Evolutionary conservation across 2,797 vertebrate genomes (phyloP), one percentile per base, ranked within the genome.

Genomic region (Poeciliopsis turneri): DNA sequence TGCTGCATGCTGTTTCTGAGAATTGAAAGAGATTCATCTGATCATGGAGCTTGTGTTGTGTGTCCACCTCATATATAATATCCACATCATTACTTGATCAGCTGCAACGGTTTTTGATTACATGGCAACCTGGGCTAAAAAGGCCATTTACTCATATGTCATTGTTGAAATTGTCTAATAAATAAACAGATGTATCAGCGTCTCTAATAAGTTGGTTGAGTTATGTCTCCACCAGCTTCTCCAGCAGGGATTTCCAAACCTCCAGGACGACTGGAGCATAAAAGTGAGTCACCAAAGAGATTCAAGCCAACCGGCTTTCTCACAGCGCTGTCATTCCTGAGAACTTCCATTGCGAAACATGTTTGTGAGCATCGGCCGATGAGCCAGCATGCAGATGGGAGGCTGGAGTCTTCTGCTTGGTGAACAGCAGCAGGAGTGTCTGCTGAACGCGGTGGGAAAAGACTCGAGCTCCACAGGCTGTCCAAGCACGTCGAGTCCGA

Each of bases 371-470:
- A 73, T 41, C 25, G 30, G 80, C 87, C 84, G 89, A 92, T 88
- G 90, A 88, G 83, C 41, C 69, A 45, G 75, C 84, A 79, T 87
- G 87, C 81, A 85, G 81, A 82, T 30, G 61, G 88, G 82, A 84
- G 85, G 75, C 88, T 72, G 82, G 75, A 89, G 84, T 78, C 88
- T 82, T 89, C 86, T 86, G 78, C 79, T 81, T 78, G 86, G 89
- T 91, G 86, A 92, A 93, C 88, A 93, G 84, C 89, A 87, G 88
- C 49, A 80, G 84, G 86, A 82, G 90, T 74, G 86, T 86, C 82
- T 87, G 81, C 80, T 85, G 81, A 39, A 85, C 82, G 82, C 80
- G 0, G 86, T 82, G 88, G 88, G 88, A 79, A 51, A 83, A 86
- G 78, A 80, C 86, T 75, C 43, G 66, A 30, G 16, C 49, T 84